These are phyloP conservation scores for Myotis planiceps DNA, from an alignment of 2,797 vertebrate genomes.

Conservation along the genomic window DNA sequence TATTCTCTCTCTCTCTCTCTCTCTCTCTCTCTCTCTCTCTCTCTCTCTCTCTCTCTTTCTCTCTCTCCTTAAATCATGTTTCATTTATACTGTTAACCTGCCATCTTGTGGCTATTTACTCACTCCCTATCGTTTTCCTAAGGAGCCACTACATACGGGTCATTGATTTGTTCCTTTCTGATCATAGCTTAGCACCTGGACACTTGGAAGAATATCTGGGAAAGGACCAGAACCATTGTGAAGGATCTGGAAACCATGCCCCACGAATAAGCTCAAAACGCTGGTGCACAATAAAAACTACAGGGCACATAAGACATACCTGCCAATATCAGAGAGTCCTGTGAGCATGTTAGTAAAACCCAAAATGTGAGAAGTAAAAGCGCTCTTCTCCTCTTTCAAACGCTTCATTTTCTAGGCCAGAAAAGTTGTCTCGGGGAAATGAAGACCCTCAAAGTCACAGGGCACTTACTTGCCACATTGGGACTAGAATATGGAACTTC, in stretches of 20 bases:
- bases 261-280: not conserved
- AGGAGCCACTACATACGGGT: not conserved
- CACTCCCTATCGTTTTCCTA: not conserved
- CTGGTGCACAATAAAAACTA: not conserved
- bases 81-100: not conserved
- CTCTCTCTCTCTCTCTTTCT: no score
- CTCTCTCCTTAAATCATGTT: not conserved
- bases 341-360: not conserved
- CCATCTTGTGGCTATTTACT: not conserved
- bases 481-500: not conserved
- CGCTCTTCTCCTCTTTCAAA: not conserved
- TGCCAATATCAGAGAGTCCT: not conserved
- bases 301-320: not conserved
- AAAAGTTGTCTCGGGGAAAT: not conserved
- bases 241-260: not conserved
- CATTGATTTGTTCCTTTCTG: not conserved
- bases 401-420: not conserved
- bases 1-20: not conserved
- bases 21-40: not conserved
- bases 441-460: not conserved
- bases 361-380: not conserved
- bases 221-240: not conserved
- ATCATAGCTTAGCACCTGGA: not conserved
- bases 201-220: not conserved
- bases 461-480: not conserved